These are phyloP conservation scores for Lamproptera curius DNA, from an alignment of 2,888 invertebrate species.

Conservation along the genomic window DNA sequence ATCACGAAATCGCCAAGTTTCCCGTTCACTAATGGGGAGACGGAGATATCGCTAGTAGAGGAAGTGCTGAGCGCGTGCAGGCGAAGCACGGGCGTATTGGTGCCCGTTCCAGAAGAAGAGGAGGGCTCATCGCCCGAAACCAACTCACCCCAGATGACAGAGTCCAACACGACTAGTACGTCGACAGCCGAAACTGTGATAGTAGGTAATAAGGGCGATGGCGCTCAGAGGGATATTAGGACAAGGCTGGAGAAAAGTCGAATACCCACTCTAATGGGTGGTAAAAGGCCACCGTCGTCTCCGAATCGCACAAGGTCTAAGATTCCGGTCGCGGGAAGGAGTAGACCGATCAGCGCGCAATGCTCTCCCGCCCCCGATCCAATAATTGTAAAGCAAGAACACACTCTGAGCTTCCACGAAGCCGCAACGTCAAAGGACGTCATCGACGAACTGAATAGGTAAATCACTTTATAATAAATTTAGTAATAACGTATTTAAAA, in stretches of 20 bases:
- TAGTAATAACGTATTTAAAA: too few relatives aligned
- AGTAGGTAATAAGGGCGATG: conserved; percentile 78
- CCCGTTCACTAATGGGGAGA: conserved; percentile 48
- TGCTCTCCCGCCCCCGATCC: conserved; percentile 42
- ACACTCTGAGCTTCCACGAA: conserved; percentile 84
- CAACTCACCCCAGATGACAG: conserved; percentile 79
- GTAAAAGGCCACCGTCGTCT: conserved; percentile 69
- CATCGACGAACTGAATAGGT: conserved; percentile 84
- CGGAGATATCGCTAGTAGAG: conserved; percentile 64
- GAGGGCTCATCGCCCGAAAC: conserved; percentile 75
- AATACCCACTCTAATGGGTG: conserved; percentile 72
- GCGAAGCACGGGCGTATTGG: conserved; percentile 65
- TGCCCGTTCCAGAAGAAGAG: conserved; percentile 81
- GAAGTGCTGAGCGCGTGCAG: conserved; percentile 68
- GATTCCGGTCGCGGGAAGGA: conserved; percentile 60
- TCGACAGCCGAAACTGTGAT: conserved; percentile 86
- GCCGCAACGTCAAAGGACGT: conserved; percentile 87
- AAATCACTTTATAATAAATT: conserved; percentile 18
- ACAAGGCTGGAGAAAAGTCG: conserved; percentile 74
- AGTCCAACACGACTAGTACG: conserved; percentile 81
- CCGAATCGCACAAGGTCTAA: conserved; percentile 58
- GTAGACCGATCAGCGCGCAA: conserved; percentile 38
- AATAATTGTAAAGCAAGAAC: conserved; percentile 72
- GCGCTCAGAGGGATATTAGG: conserved; percentile 52
- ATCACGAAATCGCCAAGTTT: conserved; percentile 63